Evolutionary conservation across 2,113 vertebrate species (phyloP).

Genomic region (Oreocharis arfaki): DNA sequence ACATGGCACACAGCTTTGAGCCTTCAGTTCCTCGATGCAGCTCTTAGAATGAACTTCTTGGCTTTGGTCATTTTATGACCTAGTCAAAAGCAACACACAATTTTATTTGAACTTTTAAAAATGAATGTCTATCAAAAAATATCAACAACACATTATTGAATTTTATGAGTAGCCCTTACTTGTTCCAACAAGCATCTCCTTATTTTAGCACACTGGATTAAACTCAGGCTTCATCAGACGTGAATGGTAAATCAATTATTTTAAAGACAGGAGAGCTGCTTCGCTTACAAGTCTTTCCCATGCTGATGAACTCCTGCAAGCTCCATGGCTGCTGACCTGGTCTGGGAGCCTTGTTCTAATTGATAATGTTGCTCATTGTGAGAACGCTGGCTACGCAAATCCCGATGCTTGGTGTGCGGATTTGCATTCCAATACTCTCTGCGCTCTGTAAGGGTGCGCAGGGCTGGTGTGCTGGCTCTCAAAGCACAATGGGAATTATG

Average conservation of each 20-base stretch:
- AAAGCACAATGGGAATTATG: slow-evolving; percentile 1
- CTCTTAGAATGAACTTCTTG: background rate
- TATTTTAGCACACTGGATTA: background rate
- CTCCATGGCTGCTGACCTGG: background rate
- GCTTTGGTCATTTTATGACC: background rate
- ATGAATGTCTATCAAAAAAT: background rate
- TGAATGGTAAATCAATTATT: background rate
- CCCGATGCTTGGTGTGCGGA: background rate
- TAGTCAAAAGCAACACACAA: background rate
- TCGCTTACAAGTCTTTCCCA: background rate
- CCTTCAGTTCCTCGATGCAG: background rate
- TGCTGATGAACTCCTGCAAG: background rate
- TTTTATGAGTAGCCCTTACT: background rate
- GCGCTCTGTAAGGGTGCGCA: rapidly evolving
- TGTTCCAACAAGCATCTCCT: background rate
- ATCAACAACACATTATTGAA: background rate
- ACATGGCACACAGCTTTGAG: background rate
- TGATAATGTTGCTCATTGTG: background rate
- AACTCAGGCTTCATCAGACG: background rate
- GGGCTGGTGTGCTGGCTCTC: background rate
- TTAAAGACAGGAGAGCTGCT: background rate
- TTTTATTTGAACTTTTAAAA: background rate
- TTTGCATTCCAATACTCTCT: slow-evolving; percentile 13
- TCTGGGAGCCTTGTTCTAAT: background rate
- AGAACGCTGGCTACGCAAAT: background rate